A percentile compares a stretch with the other conserved stretches of the same genome.
These are phyloP conservation scores for Siderastrea siderea DNA, from an alignment of 92 coral and sea anemone genomes.

Conservation along the genomic window DNA sequence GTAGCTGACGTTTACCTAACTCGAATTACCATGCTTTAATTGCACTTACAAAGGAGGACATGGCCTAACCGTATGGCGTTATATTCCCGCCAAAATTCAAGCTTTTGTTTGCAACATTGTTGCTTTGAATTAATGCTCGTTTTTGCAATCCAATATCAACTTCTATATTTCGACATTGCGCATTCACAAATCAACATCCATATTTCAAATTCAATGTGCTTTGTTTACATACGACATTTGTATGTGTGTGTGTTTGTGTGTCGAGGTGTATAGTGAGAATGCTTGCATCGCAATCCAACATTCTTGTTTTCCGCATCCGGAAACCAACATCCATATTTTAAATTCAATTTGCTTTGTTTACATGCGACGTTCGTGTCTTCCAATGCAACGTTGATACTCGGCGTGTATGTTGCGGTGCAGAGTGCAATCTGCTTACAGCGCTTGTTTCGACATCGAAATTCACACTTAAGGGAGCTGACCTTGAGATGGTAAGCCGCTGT, in stretches of 20 bases:
- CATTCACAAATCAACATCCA: not conserved
- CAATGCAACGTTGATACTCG: conserved; percentile 21
- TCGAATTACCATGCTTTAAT: too few species aligned
- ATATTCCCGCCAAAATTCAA: conserved; percentile 10
- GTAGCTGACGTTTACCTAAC: too few species aligned
- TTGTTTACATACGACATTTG: not conserved
- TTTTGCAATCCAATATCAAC: not conserved
- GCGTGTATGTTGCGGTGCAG: conserved; percentile 16
- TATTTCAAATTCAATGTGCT: not conserved
- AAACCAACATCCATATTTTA: not conserved
- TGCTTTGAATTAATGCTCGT: conserved; percentile 16
- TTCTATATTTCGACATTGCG: not conserved
- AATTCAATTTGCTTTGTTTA: not conserved
- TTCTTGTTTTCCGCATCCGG: not conserved
- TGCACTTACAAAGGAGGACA: too few species aligned
- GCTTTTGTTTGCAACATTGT: conserved; percentile 7
- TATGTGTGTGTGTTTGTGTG: not conserved
- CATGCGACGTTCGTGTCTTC: conserved; percentile 8
- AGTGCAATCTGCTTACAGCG: conserved; percentile 4
- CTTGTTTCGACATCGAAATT: not conserved
- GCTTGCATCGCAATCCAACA: conserved; percentile 8
- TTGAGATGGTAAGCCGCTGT: conserved; percentile 12
- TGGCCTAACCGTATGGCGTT: not conserved
- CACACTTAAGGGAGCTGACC: conserved; percentile 15
- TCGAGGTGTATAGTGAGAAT: conserved; percentile 1